Percentiles rank a stretch among this genome's conserved stretches.
Conservation (phyloP, 2,797 vertebrate species). For the Scleropages formosus region DNA sequence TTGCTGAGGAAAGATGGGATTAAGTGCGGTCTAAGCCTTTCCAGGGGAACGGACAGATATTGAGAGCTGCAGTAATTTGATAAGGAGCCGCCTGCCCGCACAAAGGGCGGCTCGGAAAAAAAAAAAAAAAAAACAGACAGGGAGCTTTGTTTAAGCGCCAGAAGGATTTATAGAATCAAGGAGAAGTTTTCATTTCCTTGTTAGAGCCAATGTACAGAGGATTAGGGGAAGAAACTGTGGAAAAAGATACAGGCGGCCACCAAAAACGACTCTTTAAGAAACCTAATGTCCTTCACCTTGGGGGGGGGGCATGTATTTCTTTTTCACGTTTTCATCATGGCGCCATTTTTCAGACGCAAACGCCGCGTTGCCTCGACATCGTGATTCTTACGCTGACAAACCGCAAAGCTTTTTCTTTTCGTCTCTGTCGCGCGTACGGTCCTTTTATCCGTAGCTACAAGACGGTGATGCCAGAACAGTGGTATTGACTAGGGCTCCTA, state of each 20-base stretch:
- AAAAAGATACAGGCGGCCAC: constrained; percentile 59
- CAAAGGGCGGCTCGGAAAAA: constrained; percentile 47
- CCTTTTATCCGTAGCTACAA: constrained; percentile 13
- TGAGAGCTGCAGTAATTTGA: constrained; percentile 68
- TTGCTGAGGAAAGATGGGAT: constrained; percentile 65
- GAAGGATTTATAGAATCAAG: constrained; percentile 70
- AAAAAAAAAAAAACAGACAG: constrained; percentile 64
- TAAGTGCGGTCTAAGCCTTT: constrained; percentile 62
- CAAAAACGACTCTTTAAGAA: constrained; percentile 54
- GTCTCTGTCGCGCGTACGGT: not conserved
- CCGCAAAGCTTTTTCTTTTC: not conserved
- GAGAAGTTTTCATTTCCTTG: constrained; percentile 68
- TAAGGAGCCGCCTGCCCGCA: constrained; percentile 55
- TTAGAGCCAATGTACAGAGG: constrained; percentile 59
- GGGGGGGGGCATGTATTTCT: constrained; percentile 40
- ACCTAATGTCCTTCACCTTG: constrained; percentile 55
- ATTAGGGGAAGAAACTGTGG: constrained; percentile 60
- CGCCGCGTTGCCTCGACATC: not conserved
- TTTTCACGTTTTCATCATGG: not conserved
- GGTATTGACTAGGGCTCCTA: not conserved
- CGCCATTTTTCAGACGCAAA: not conserved
- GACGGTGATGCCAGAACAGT: not conserved
- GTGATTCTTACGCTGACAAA: not conserved
- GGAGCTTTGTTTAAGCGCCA: constrained; percentile 68
- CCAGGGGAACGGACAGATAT: constrained; percentile 60